phyloP scores from a whole-genome alignment of 2,113 vertebrate species.

The Callospermophilus lateralis region DNA sequence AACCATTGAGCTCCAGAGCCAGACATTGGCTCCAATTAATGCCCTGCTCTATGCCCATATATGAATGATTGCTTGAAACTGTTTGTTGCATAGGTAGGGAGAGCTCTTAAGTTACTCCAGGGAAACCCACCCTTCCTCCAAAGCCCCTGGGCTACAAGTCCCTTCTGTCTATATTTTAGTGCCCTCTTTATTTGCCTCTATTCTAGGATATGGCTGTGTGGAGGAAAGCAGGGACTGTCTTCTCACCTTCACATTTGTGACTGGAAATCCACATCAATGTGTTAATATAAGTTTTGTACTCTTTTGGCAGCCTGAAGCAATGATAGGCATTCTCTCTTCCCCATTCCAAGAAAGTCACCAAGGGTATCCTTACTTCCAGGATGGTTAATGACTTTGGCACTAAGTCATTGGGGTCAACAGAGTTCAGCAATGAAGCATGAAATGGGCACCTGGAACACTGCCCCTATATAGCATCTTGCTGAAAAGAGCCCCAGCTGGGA shows the following conservation, averaged over 20 bases:
- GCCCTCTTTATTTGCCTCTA: neutral
- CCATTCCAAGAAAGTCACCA: neutral
- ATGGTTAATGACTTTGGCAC: neutral
- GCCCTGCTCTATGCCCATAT: neutral
- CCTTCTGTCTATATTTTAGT: neutral
- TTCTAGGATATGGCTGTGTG: neutral
- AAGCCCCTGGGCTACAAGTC: neutral
- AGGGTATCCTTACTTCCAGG: neutral
- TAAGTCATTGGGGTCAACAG: neutral
- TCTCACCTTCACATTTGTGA: neutral
- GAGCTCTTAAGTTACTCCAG: neutral
- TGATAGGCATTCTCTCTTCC: neutral
- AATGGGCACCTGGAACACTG: neutral
- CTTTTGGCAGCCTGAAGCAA: neutral
- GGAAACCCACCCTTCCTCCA: neutral
- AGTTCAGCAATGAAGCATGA: neutral
- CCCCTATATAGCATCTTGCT: neutral
- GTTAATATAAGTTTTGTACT: neutral
- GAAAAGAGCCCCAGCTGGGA: neutral
- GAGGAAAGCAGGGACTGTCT: neutral
- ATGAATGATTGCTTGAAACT: neutral
- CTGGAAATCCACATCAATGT: neutral
- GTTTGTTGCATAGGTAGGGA: too few species aligned
- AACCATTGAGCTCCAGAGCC: neutral
- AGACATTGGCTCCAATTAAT: neutral